phyloP scores from a whole-genome alignment of 1,140 invertebrate species.

The Bactericera cockerelli region DNA sequence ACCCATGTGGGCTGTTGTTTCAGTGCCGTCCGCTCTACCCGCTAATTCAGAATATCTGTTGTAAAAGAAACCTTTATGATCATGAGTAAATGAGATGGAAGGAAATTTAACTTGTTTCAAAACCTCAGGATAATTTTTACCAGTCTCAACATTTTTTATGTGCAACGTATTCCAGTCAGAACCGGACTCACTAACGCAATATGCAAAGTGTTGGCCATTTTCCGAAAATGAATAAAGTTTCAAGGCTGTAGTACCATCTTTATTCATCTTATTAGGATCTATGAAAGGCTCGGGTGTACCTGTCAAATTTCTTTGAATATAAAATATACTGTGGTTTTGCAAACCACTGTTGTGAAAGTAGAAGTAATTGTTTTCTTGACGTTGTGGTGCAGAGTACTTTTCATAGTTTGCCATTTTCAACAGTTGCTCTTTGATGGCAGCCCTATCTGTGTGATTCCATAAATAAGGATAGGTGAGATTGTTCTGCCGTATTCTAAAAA shows the following conservation, averaged over 20 bases:
- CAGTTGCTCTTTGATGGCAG: constrained; percentile 55
- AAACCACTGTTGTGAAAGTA: constrained; percentile 87
- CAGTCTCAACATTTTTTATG: constrained; percentile 58
- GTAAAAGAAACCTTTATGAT: constrained; percentile 90
- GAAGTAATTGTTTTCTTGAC: constrained; percentile 74
- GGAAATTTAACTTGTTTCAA: constrained; percentile 87
- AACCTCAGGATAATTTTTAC: constrained; percentile 76
- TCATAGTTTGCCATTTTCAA: constrained; percentile 92
- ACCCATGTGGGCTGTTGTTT: constrained; percentile 69
- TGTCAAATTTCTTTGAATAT: constrained; percentile 69
- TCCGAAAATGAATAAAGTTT: constrained; percentile 68
- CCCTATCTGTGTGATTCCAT: constrained; percentile 51
- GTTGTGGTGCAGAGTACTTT: constrained; percentile 77
- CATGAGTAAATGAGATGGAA: constrained; percentile 82
- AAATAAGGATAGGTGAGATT: constrained; percentile 73
- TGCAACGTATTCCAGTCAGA: constrained; percentile 92
- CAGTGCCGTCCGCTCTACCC: constrained; percentile 73
- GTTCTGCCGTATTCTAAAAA: constrained; percentile 86
- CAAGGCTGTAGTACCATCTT: constrained; percentile 85
- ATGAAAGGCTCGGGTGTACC: constrained; percentile 72
- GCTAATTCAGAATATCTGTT: constrained; percentile 59
- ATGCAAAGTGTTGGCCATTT: constrained; percentile 78
- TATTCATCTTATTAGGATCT: constrained; percentile 83
- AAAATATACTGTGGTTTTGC: constrained; percentile 93
- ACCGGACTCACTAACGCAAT: constrained; percentile 78